A percentile compares a stretch with the other conserved stretches of the same genome.
These are phyloP conservation scores for Grus americana DNA, from an alignment of 2,113 vertebrate genomes.

Conservation along the genomic window DNA sequence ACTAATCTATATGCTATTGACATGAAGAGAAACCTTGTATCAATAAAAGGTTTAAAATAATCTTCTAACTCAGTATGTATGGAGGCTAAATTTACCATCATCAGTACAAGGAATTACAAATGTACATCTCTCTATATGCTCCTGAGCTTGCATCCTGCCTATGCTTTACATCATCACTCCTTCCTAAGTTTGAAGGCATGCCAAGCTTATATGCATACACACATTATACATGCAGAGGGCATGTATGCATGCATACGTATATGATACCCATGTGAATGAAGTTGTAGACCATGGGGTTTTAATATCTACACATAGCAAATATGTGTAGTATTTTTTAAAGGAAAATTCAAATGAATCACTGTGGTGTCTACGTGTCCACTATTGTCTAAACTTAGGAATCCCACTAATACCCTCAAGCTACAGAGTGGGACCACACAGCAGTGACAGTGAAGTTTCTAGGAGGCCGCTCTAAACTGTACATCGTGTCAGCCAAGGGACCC, in stretches of 20 bases:
- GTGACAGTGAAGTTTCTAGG: background rate
- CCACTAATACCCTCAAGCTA: background rate
- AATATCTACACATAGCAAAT: background rate
- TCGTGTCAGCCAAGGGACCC: background rate
- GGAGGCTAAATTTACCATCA: background rate
- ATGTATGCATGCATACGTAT: rapidly evolving
- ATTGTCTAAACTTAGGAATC: background rate
- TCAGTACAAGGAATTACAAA: background rate
- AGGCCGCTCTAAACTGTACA: background rate
- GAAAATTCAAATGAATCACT: background rate
- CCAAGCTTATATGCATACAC: background rate
- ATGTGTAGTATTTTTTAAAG: background rate
- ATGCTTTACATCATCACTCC: background rate
- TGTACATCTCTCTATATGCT: background rate
- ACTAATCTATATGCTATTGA: background rate
- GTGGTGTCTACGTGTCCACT: background rate
- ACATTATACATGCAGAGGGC: background rate
- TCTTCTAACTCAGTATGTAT: background rate
- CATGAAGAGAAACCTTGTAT: background rate
- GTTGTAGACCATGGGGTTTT: background rate
- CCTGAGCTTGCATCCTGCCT: background rate
- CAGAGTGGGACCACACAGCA: background rate
- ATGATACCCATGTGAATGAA: background rate
- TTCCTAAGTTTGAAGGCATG: background rate
- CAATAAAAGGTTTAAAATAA: background rate